phyloP scores from a whole-genome alignment of 2,888 invertebrate species.

The Neoaliturus tenellus region DNA sequence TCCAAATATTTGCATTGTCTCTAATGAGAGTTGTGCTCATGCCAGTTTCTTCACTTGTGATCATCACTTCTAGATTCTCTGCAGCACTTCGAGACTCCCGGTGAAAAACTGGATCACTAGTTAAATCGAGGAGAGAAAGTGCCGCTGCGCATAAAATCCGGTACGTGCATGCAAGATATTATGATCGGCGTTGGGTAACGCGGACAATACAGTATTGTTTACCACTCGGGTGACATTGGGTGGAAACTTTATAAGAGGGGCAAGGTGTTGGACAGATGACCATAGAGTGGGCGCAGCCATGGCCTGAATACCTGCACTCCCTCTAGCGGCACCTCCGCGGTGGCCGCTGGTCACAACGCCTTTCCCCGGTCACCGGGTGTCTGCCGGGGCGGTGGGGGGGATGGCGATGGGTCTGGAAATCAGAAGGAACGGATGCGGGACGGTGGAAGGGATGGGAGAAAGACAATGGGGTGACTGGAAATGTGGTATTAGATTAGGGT shows the following conservation, averaged over 20 bases:
- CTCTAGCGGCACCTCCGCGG: neutral
- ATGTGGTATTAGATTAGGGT: no score
- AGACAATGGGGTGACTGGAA: no score
- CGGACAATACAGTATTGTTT: constrained; percentile 22
- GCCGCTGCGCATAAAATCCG: neutral
- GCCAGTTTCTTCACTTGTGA: no score
- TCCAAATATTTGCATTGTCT: no score
- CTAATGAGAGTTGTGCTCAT: no score
- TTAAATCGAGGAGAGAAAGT: neutral
- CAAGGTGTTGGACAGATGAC: constrained; percentile 32
- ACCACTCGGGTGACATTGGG: constrained; percentile 26
- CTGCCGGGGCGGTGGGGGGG: neutral
- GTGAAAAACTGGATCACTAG: no score
- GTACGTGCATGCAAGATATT: constrained; percentile 1
- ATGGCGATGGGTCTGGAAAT: neutral
- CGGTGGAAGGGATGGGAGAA: neutral
- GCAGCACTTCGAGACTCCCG: no score
- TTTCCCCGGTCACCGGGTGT: neutral
- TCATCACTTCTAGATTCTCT: no score
- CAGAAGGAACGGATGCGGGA: no score
- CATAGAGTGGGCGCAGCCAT: neutral
- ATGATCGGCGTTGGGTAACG: neutral
- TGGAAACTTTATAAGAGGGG: constrained; percentile 28
- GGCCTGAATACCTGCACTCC: constrained; percentile 21
- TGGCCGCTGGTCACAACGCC: neutral